Conservation (phyloP, 2,888 invertebrate genomes). For the Bellardia bayeri region DNA sequence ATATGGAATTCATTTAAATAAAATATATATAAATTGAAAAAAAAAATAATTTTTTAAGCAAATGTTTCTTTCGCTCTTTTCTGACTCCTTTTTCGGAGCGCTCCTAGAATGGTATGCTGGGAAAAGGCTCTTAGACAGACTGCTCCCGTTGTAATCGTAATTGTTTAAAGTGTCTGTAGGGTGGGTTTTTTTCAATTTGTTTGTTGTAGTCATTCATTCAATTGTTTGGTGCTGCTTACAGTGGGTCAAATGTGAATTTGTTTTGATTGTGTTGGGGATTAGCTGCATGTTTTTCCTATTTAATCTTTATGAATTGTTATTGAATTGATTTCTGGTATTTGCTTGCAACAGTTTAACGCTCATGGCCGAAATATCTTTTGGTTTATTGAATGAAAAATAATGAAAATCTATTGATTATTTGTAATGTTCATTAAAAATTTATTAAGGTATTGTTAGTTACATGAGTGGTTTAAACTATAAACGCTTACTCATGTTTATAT, state of each 20-base stretch:
- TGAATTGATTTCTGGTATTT: conserved; percentile 41
- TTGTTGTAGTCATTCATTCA: conserved; percentile 37
- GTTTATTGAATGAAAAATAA: neutral
- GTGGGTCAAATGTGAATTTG: conserved; percentile 15
- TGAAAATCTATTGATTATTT: conserved; percentile 46
- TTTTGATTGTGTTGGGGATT: conserved; percentile 44
- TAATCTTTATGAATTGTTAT: conserved; percentile 16
- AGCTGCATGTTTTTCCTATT: conserved; percentile 48
- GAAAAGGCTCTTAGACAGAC: conserved; percentile 18
- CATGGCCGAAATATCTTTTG: neutral
- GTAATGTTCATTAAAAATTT: conserved; percentile 50
- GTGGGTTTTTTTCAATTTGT: conserved; percentile 28
- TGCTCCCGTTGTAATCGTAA: conserved; percentile 64
- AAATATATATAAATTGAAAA: too few species aligned
- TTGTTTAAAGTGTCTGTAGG: conserved; percentile 61
- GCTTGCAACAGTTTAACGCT: conserved; percentile 49
- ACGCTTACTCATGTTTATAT: neutral
- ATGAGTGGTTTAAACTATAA: conserved; percentile 40
- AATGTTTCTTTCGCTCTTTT: too few species aligned
- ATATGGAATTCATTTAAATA: too few species aligned
- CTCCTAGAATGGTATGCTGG: too few species aligned
- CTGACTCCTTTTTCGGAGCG: too few species aligned
- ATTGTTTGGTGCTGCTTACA: conserved; percentile 4
- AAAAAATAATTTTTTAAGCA: too few species aligned
- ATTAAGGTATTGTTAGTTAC: conserved; percentile 56